Conservation (phyloP, 2,797 vertebrate genomes). For the Tragelaphus oryx region DNA sequence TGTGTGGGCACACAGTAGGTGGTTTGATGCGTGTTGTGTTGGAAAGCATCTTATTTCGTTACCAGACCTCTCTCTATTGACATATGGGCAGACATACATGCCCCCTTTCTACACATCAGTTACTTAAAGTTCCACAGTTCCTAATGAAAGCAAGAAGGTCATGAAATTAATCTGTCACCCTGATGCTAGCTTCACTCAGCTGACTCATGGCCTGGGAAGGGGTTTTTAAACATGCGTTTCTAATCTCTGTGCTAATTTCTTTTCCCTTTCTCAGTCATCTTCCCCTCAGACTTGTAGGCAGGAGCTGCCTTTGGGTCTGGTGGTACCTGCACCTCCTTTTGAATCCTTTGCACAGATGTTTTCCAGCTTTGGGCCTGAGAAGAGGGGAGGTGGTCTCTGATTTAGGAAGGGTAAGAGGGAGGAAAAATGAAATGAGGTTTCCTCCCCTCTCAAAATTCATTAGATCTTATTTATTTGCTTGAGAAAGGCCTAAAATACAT, state of each 20-base stretch:
- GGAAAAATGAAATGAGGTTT: background rate
- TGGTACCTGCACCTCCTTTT: conserved; percentile 31
- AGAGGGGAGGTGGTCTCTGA: background rate
- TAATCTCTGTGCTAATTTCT: conserved; percentile 75
- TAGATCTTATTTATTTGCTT: background rate
- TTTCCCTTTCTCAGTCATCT: conserved; percentile 47
- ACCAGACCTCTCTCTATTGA: background rate
- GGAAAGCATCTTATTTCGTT: background rate
- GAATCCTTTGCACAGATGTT: conserved; percentile 43
- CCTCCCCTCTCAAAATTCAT: background rate
- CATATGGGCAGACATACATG: background rate
- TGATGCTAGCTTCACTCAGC: conserved; percentile 67
- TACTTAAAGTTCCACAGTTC: conserved; percentile 67
- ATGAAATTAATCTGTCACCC: conserved; percentile 76
- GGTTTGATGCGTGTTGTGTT: background rate
- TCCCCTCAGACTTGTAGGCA: background rate
- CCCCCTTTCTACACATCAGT: conserved; percentile 54
- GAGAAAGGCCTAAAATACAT: background rate
- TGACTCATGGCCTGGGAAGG: conserved; percentile 68
- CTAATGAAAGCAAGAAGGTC: conserved; percentile 71
- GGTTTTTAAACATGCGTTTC: conserved; percentile 74
- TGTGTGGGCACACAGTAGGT: background rate
- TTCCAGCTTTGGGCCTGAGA: background rate
- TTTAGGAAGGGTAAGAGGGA: background rate
- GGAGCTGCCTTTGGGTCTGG: conserved; percentile 44